Percentiles rank a stretch among this genome's conserved stretches.
Evolutionary conservation across 2,113 vertebrate species (phyloP).

Genomic region (Neoarius graeffei): DNA sequence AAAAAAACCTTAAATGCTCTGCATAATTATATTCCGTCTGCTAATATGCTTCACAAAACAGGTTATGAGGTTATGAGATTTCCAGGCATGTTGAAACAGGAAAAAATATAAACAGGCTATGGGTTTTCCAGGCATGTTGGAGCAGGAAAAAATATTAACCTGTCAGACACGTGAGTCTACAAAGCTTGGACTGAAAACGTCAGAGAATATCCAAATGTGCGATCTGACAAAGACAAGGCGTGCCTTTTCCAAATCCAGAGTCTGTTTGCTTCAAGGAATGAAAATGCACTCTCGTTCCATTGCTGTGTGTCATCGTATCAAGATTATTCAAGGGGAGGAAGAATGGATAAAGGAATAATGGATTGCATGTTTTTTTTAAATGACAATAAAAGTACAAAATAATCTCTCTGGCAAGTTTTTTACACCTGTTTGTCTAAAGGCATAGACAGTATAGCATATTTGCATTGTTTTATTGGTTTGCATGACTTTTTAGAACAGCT

Average conservation of each 20-base stretch:
- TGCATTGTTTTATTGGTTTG: background rate
- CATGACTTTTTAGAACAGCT: background rate
- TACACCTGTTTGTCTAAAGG: background rate
- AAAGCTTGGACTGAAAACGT: background rate
- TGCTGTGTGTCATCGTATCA: background rate
- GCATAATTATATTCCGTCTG: background rate
- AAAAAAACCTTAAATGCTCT: background rate
- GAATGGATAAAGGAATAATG: background rate
- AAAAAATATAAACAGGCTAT: background rate
- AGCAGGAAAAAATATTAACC: no score
- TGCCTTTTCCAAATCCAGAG: background rate
- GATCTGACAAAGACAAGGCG: background rate
- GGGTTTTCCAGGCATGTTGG: background rate
- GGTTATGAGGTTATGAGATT: background rate
- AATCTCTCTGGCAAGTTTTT: background rate
- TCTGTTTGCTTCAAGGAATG: background rate
- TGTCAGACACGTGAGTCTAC: background rate
- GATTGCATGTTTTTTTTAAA: background rate
- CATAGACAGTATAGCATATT: no score
- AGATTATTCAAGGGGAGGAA: background rate
- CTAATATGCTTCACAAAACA: background rate
- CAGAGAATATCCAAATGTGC: background rate
- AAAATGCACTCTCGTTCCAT: background rate
- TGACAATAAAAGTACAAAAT: background rate
- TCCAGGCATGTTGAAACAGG: background rate